Evolutionary conservation across 2,888 invertebrate species (phyloP).

Genomic region (Pristionchus exspectatus): DNA sequence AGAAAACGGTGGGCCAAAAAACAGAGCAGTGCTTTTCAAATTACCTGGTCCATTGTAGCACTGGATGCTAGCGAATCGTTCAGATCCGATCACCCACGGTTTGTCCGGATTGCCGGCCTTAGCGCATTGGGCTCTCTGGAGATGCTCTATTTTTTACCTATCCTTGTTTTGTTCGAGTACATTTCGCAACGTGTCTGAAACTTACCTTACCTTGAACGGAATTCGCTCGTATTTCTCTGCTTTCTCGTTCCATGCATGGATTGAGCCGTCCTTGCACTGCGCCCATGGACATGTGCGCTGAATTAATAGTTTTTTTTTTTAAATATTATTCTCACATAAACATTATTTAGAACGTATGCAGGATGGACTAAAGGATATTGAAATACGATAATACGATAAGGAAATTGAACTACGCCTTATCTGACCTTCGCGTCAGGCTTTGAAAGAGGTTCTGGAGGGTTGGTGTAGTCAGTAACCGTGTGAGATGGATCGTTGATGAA

Average conservation of each 20-base stretch:
- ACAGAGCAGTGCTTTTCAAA: too few relatives aligned
- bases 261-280: not conserved
- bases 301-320: too few relatives aligned
- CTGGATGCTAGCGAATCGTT: not conserved
- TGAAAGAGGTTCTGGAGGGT: not conserved
- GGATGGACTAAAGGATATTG: too few relatives aligned
- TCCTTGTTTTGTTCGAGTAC: too few relatives aligned
- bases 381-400: too few relatives aligned
- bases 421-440: too few relatives aligned
- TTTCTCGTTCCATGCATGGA: conserved; percentile 5
- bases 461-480: not conserved
- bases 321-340: too few relatives aligned
- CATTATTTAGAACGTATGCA: too few relatives aligned
- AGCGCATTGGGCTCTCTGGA: conserved; percentile 9
- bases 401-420: too few relatives aligned
- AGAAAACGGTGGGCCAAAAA: too few relatives aligned
- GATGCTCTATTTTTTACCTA: not conserved
- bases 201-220: not conserved
- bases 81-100: not conserved
- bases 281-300: not conserved
- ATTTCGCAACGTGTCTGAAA: not conserved
- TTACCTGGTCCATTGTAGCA: not conserved
- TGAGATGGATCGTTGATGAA: not conserved
- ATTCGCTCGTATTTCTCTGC: not conserved
- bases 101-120: not conserved